Percentiles rank a stretch among this genome's conserved stretches.
Conservation (phyloP, 2,797 vertebrate genomes). For the Hybognathus amarus region DNA sequence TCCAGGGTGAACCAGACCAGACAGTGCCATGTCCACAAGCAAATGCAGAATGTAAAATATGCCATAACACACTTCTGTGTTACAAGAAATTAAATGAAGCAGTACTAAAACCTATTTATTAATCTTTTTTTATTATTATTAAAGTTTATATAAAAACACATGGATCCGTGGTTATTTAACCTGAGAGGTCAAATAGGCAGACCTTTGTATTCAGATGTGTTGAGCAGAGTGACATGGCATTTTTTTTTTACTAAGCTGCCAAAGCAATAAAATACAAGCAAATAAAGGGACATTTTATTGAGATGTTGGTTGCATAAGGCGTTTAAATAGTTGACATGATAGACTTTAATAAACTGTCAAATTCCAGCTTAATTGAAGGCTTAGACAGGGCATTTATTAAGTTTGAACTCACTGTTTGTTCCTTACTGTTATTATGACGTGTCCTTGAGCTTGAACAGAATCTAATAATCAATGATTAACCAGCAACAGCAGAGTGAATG, state of each 20-base stretch:
- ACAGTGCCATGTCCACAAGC: background rate
- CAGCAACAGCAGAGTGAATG: too few relatives aligned
- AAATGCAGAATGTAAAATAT: slow-evolving; percentile 2
- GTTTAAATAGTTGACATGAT: background rate
- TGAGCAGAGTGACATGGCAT: background rate
- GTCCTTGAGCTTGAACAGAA: too few relatives aligned
- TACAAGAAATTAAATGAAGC: background rate
- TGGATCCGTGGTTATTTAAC: background rate
- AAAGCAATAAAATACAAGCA: background rate
- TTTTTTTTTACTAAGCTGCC: background rate
- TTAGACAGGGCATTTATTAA: too few relatives aligned
- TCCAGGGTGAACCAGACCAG: background rate
- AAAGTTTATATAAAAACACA: background rate
- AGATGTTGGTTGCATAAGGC: background rate
- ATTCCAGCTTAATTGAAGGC: too few relatives aligned
- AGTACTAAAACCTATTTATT: background rate
- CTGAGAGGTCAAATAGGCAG: background rate
- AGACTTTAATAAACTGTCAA: background rate
- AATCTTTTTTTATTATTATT: background rate
- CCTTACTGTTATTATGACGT: too few relatives aligned
- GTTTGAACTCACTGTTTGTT: too few relatives aligned
- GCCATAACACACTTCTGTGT: background rate
- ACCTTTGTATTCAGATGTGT: background rate
- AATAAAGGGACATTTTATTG: background rate
- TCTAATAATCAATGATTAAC: too few relatives aligned